A percentile compares a stretch with the other conserved stretches of the same genome.
Conservation (phyloP, 2,113 vertebrate genomes). For the Melanerpes aurifrons region DNA sequence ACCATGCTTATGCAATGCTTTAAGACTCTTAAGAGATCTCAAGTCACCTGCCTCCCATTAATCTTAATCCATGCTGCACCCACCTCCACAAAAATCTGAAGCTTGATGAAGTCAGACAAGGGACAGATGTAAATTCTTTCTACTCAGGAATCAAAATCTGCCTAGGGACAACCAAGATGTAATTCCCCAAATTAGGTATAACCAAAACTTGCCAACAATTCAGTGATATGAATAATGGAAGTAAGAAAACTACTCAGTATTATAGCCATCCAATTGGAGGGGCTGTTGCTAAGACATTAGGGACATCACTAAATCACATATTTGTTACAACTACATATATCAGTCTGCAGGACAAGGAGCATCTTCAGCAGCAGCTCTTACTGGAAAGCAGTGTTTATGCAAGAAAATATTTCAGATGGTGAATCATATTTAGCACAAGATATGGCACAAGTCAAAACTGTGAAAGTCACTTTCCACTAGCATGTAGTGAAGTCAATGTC, state of each 20-base stretch:
- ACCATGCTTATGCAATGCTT: slow-evolving; percentile 26
- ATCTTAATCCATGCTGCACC: slow-evolving; percentile 6
- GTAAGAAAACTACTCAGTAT: not conserved
- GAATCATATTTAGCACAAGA: not conserved
- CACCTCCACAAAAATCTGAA: slow-evolving; percentile 11
- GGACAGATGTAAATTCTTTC: not conserved
- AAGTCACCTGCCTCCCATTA: slow-evolving; percentile 11
- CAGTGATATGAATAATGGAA: not conserved
- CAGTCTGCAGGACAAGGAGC: not conserved
- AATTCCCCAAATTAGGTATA: not conserved
- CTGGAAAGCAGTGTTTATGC: not conserved
- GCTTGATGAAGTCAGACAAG: not conserved
- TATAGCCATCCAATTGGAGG: not conserved
- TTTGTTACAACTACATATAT: not conserved
- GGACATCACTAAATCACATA: not conserved
- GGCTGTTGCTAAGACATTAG: not conserved
- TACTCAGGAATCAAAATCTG: not conserved
- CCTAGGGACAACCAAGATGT: not conserved
- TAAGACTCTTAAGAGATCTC: slow-evolving; percentile 32
- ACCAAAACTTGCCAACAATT: not conserved
- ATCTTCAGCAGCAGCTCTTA: not conserved
- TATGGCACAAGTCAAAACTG: not conserved
- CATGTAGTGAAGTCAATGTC: not conserved
- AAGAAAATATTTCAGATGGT: not conserved
- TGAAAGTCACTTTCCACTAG: not conserved